Evolutionary conservation across 2,888 invertebrate genomes (phyloP), one percentile per base, ranked within the genome.

Genomic region (Cenopis cana): DNA sequence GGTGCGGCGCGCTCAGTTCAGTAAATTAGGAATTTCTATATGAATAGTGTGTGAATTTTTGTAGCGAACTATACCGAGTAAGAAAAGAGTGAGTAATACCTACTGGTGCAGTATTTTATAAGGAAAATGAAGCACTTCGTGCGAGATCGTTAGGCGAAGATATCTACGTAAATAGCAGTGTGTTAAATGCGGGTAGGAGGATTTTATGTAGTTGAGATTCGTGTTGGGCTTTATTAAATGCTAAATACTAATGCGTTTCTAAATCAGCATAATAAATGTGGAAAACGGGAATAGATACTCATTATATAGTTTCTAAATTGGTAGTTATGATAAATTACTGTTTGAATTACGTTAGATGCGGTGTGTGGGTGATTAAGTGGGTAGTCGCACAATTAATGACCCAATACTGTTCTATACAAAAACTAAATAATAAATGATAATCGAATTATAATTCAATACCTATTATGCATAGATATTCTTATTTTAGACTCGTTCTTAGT

Each of bases 1-100:
- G 76, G 74, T 70, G 75, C 72, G 76, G 76, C 71, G 73, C 76
- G 72, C 54, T 14, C 10, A 3, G 24, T 38, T 38, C 38, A 14
- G 20, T 41, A 33, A 17, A 12, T 50, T n/a, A 11, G 24, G 4
- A 12, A 54, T 24, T 38, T 64, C 0, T 52, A 0, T 59, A 41
- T 6, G n/a, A 20, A 52, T 17, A 8, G 49, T 6, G 3, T 8
- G 20, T 17, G 2, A 20, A 12, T 18, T 61, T 17, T 9, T 49
- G 11, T 33, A 8, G 38, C 12, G 10, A 49, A 61, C 2, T 20
- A 1, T 11, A 18, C 33, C n/a, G 4, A 41, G 8, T 24, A 17
- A 4, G 24, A 18, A 1, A 18, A n/a, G 14, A 14, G 11, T 5
- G 17, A 12, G 33, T 33, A 17, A 0, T 38, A 24, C 12, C 5